Evolutionary conservation across 2,797 vertebrate species (phyloP).

Genomic region (Pelobates cultripes): DNA sequence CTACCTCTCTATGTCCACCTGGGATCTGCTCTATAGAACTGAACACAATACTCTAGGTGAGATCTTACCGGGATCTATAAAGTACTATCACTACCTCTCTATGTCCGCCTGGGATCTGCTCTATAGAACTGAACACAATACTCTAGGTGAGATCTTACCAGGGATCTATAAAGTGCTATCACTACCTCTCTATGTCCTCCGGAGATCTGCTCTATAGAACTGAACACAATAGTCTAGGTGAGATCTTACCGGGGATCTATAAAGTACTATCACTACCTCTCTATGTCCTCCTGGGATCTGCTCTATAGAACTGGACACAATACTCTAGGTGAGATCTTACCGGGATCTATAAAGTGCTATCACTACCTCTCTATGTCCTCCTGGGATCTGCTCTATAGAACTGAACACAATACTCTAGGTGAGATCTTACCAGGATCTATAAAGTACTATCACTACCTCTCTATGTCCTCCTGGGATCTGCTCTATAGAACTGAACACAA

Average conservation of each 20-base stretch:
- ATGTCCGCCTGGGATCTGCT: no score
- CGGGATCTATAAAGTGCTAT: neutral
- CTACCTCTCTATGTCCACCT: no score
- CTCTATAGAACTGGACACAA: neutral
- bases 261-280: slow-evolving; percentile 3
- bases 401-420: neutral
- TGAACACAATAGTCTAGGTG: neutral
- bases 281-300: neutral
- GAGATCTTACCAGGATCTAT: neutral
- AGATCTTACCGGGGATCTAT: neutral
- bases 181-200: slow-evolving; percentile 1
- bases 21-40: no score
- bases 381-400: neutral
- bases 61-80: no score
- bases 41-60: no score
- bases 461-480: neutral
- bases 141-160: neutral
- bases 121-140: neutral
- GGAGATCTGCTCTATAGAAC: slow-evolving; percentile 1
- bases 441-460: neutral
- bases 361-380: neutral
- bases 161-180: slow-evolving; percentile 1
- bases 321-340: neutral
- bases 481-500: neutral
- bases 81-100: no score